Conservation (phyloP, 2,888 invertebrate genomes). For the Drepana falcataria region DNA sequence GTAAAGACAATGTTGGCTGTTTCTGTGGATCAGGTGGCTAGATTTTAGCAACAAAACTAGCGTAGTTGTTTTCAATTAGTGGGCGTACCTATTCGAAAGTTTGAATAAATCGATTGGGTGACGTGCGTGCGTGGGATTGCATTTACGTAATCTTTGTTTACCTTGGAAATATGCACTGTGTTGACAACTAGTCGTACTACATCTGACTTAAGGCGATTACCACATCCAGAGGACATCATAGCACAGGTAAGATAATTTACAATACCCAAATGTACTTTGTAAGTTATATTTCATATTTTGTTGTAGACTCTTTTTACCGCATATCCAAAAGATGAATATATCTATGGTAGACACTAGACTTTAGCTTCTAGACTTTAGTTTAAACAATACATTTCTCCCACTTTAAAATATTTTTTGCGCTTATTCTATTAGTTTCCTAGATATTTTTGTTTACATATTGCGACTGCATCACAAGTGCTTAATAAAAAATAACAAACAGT, state of each 20-base stretch:
- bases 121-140: constrained; percentile 77
- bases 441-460: neutral
- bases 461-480: neutral
- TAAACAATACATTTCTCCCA: too few relatives aligned
- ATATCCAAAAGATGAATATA: too few relatives aligned
- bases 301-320: too few relatives aligned
- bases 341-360: too few relatives aligned
- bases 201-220: constrained; percentile 29
- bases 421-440: neutral
- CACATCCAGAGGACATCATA: constrained; percentile 16
- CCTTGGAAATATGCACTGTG: constrained; percentile 74
- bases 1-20: constrained; percentile 41
- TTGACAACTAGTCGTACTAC: constrained; percentile 44
- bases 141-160: constrained; percentile 79
- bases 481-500: neutral
- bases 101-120: constrained; percentile 74
- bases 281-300: too few relatives aligned
- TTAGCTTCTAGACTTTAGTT: too few relatives aligned
- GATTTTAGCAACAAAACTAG: constrained; percentile 47
- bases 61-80: constrained; percentile 53
- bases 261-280: neutral
- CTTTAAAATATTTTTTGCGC: neutral
- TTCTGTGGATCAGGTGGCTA: constrained; percentile 59
- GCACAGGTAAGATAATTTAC: constrained; percentile 31
- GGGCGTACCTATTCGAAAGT: constrained; percentile 78